phyloP scores from a whole-genome alignment of 2,888 invertebrate genomes.

The Drosophila putrida region DNA sequence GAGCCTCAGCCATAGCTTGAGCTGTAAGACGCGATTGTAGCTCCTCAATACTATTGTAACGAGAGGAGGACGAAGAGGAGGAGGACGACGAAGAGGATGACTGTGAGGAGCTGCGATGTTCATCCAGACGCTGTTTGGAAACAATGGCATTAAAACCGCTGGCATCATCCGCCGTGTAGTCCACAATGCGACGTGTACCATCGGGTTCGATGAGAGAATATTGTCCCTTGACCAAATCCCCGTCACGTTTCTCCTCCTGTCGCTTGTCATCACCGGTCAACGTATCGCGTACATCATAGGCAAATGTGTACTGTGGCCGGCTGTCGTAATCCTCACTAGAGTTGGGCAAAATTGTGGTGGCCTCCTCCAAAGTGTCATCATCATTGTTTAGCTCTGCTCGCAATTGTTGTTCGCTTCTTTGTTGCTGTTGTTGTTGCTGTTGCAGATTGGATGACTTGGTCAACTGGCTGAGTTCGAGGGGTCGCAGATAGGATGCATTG shows the following conservation, averaged over 20 bases:
- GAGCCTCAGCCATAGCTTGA: conserved; percentile 83
- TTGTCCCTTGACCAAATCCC: conserved; percentile 86
- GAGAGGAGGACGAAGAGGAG: conserved; percentile 63
- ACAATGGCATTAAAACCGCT: conserved; percentile 86
- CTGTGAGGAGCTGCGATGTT: conserved; percentile 36
- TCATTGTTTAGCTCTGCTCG: conserved; percentile 53
- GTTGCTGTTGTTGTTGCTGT: conserved; percentile 25
- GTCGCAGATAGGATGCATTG: conserved; percentile 72
- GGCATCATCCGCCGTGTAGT: conserved; percentile 86
- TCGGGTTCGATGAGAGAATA: conserved; percentile 86
- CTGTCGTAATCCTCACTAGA: conserved; percentile 86
- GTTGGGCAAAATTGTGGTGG: conserved; percentile 63
- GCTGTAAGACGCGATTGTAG: conserved; percentile 80
- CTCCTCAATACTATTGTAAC: conserved; percentile 81
- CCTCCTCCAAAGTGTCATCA: conserved; percentile 64
- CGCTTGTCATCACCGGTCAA: conserved; percentile 86
- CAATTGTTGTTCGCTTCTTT: conserved; percentile 35
- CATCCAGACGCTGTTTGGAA: conserved; percentile 83
- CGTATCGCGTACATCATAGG: conserved; percentile 86
- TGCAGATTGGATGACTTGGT: conserved; percentile 54
- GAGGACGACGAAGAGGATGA: conserved; percentile 49
- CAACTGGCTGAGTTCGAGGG: conserved; percentile 77
- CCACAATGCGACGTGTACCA: conserved; percentile 86
- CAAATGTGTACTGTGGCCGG: conserved; percentile 86
- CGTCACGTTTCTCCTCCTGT: conserved; percentile 87